Percentiles rank a stretch among this genome's conserved stretches.
Evolutionary conservation across 1,140 invertebrate genomes (phyloP).

Genomic region (Pseudomyrmex cubaensis): DNA sequence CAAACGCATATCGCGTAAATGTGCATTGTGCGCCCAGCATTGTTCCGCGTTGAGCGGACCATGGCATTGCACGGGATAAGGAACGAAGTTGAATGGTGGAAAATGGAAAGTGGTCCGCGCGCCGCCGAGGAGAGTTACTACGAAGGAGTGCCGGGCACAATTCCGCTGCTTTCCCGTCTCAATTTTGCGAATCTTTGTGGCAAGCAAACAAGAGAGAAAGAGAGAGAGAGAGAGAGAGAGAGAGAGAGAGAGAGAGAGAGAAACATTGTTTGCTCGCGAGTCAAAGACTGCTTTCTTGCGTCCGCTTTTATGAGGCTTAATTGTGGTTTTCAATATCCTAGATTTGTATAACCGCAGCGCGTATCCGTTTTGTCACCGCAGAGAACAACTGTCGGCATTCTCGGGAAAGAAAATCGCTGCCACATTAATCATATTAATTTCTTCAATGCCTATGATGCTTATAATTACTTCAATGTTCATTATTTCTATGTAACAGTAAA

Average conservation of each 20-base stretch:
- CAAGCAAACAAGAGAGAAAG: neutral
- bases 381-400: too few relatives aligned
- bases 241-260: too few relatives aligned
- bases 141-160: slow-evolving; percentile 26
- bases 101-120: slow-evolving; percentile 48
- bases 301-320: slow-evolving; percentile 1
- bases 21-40: slow-evolving; percentile 48
- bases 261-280: slow-evolving; percentile 6
- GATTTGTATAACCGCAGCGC: neutral
- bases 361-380: neutral
- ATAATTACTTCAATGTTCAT: too few relatives aligned
- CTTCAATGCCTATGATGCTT: too few relatives aligned
- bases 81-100: slow-evolving; percentile 22
- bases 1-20: slow-evolving; percentile 52
- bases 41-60: slow-evolving; percentile 39
- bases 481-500: too few relatives aligned
- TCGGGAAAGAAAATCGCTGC: too few relatives aligned
- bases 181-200: slow-evolving; percentile 34
- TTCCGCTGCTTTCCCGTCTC: slow-evolving; percentile 22
- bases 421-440: too few relatives aligned
- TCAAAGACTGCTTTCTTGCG: slow-evolving; percentile 3
- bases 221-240: too few relatives aligned
- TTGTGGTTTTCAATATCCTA: neutral
- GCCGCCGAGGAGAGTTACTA: slow-evolving; percentile 2
- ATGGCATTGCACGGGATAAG: slow-evolving; percentile 33